Base-by-base conservation (phyloP, 2,888 invertebrate genomes). In the Lamellibrachia columna region DNA sequence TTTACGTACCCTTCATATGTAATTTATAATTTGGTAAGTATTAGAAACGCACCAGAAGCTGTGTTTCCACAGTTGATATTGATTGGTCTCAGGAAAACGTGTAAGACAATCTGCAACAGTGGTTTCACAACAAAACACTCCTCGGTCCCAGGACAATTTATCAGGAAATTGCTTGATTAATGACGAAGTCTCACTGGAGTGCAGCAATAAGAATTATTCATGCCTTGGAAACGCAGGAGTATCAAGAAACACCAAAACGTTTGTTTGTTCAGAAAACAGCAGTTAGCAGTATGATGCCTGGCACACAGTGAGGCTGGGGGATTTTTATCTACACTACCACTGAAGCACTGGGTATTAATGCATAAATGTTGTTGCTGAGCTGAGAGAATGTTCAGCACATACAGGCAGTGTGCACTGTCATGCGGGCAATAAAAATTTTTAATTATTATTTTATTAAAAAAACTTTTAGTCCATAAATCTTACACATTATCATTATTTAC, bases 81-180 rank as follows among this genome's bases (percentile, higher is more conserved):
- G 75, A 75, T 75, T 75, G 75, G 75, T 75, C 11, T 15, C n/a
- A 6, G 22, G 15, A 6, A 6, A 6, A 22, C 1, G 22, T 75
- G 75, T 75, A 75, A 75, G 75, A 75, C 22, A 75, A 75, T 75
- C 75, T 75, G 75, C 75, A 75, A n/a, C 22, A n/a, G 75, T 15
- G 22, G 15, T 75, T 75, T 75, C 75, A 75, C 75, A 75, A 75
- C 75, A 75, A 75, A 75, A 75, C 75, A 75, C 15, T 9, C 3
- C 15, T 15, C 3, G 15, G 75, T 75, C 75, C 22, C 75, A 75
- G 22, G 75, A 22, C 22, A 75, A 75, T 75, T 1, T 4, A 75
- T n/a, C 75, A 75, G 75, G 75, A 75, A 75, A 75, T 75, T 75
- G 75, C 75, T 75, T 75, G 75, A 75, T 15, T 75, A 11, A 75